Evolutionary conservation across 1,140 invertebrate genomes (phyloP).

Genomic region (Trinorchestia longiramus): DNA sequence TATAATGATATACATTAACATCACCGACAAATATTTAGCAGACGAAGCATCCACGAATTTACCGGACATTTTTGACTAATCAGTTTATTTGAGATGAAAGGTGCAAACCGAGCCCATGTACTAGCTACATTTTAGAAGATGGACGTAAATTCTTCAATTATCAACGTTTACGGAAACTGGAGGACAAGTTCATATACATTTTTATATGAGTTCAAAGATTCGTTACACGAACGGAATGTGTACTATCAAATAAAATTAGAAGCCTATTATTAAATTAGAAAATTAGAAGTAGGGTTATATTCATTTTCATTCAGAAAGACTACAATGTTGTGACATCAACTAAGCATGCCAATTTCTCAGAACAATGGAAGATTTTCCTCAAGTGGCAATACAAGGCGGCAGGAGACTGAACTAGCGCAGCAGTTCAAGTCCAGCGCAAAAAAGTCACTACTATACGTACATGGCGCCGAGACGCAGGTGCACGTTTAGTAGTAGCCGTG

Average conservation of each 20-base stretch:
- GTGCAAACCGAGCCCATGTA: neutral
- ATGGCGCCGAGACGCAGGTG: neutral
- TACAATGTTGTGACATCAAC: no score
- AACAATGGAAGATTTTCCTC: neutral
- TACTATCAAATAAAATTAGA: no score
- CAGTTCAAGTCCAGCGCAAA: neutral
- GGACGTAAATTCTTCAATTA: no score
- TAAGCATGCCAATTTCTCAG: no score
- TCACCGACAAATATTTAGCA: neutral
- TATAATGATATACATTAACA: neutral
- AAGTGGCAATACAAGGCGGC: neutral
- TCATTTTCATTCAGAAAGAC: no score
- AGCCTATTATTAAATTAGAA: no score
- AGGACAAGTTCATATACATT: neutral
- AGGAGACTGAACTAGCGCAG: no score
- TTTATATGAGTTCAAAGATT: no score
- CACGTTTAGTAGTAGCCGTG: neutral
- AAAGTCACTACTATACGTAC: neutral
- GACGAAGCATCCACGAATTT: no score
- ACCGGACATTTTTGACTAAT: neutral
- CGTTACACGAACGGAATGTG: no score
- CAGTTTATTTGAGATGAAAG: neutral
- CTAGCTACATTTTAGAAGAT: neutral
- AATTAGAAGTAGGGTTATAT: no score
- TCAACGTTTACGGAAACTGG: neutral